A percentile compares a stretch with the other conserved stretches of the same genome.
Evolutionary conservation across 2,113 vertebrate species (phyloP).

Genomic region (Dipodomys stephensi): DNA sequence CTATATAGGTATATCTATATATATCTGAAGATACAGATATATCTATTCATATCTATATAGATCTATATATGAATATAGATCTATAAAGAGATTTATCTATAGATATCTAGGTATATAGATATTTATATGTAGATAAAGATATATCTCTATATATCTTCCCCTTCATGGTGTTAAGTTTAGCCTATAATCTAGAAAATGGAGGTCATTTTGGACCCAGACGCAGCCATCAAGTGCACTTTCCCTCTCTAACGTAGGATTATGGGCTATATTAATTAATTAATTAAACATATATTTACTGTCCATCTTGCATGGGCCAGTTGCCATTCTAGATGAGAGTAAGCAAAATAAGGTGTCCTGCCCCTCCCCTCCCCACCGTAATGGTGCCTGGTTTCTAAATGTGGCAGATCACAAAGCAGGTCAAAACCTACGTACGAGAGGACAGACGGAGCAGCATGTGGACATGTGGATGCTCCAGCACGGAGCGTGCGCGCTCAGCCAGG

Average conservation of each 20-base stretch:
- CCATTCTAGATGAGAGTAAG: neutral
- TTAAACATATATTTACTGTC: neutral
- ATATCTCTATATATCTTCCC: neutral
- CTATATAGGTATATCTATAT: too few relatives aligned
- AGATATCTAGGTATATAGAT: too few relatives aligned
- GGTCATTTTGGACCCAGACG: slow-evolving; percentile 14
- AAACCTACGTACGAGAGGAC: neutral
- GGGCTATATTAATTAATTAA: neutral
- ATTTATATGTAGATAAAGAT: too few relatives aligned
- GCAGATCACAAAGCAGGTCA: too few relatives aligned
- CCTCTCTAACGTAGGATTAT: neutral
- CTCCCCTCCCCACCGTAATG: too few relatives aligned
- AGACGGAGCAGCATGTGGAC: neutral
- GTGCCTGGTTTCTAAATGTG: too few relatives aligned
- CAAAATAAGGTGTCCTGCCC: neutral
- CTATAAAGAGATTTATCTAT: too few relatives aligned
- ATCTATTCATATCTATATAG: too few relatives aligned
- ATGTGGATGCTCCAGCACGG: neutral
- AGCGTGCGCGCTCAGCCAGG: too few relatives aligned
- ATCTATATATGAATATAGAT: too few relatives aligned
- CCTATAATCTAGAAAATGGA: neutral
- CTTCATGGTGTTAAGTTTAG: neutral
- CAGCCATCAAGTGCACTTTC: neutral
- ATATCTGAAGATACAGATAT: too few relatives aligned
- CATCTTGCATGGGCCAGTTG: neutral